Base-by-base conservation (phyloP, 2,113 vertebrate species). In the Engystomops pustulosus region DNA sequence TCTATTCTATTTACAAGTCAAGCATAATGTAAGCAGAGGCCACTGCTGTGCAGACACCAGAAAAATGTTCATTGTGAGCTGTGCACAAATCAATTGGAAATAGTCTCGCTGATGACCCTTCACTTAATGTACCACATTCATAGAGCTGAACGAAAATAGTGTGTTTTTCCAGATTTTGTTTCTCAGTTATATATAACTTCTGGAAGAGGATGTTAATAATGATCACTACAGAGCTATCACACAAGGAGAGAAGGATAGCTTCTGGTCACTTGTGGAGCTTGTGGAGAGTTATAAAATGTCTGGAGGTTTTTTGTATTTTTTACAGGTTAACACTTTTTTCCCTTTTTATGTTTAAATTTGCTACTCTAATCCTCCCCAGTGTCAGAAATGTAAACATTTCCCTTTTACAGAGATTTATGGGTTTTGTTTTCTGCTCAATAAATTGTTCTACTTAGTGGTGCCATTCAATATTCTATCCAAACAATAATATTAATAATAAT, bases 1-100 rank as follows among this genome's bases (percentile, higher is more conserved):
- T 18, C n/a, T 70, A 70, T 38, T 23, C 62, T 81, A 81, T 70
- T 70, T 81, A 81, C 41, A 70, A 81, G 79, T 81, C 62, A 70
- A 55, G 44, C 27, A 51, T 80, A 70, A 69, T 32, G 34, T 41
- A 79, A 79, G 79, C 6, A 17, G 17, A 53, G 45, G 79, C 18
- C 30, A 53, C 17, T 9, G 20, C 5, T 12, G 17, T 11, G 49
- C 65, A 25, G 18, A 53, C 32, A 80, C 18, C 45, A 53, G 34
- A 51, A 27, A 70, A 51, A 53, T 65, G 55, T 67, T 41, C 60
- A 47, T 36, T 51, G 44, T 23, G 62, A 47, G 8, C 25, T 11
- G 23, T 18, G 55, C 11, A 41, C 32, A 58, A 78, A 34, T 38
- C 75, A 38, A 67, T 67, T 9, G 11, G 34, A 79, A 62, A 18